A percentile compares a stretch with the other conserved stretches of the same genome.
Evolutionary conservation across 2,888 invertebrate genomes (phyloP).

Genomic region (Drosophila borealis): DNA sequence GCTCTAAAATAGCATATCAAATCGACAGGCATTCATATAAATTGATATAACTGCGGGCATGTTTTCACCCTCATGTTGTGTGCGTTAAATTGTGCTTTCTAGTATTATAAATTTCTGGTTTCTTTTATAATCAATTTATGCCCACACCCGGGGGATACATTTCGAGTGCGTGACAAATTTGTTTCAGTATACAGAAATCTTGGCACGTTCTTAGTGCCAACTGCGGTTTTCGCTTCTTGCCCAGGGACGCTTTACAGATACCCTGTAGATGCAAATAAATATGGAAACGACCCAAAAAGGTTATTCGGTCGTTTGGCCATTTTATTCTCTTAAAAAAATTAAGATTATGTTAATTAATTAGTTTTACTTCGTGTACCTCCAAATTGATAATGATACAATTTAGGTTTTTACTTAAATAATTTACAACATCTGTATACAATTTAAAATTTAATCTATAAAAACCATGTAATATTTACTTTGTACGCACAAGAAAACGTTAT

Average conservation of each 20-base stretch:
- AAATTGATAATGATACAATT: no score
- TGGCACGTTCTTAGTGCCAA: constrained; percentile 26
- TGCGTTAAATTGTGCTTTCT: not conserved
- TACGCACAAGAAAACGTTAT: no score
- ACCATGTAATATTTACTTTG: no score
- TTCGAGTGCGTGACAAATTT: constrained; percentile 55
- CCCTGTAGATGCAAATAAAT: not conserved
- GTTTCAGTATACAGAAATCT: constrained; percentile 35
- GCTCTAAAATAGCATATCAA: not conserved
- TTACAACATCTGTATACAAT: no score
- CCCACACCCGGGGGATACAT: constrained; percentile 28
- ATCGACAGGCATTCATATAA: not conserved
- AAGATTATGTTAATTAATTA: no score
- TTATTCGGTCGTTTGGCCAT: no score
- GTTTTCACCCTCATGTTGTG: not conserved
- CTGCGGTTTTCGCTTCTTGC: constrained; percentile 15
- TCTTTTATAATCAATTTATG: constrained; percentile 54
- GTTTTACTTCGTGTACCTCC: no score
- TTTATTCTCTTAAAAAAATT: no score
- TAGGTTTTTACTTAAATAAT: no score
- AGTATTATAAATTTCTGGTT: constrained; percentile 13
- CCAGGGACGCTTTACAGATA: constrained; percentile 9
- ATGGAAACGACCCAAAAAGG: not conserved
- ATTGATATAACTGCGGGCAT: not conserved
- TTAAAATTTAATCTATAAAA: no score